Conservation (phyloP, 2,888 invertebrate genomes). For the Polylopha cassiicola region DNA sequence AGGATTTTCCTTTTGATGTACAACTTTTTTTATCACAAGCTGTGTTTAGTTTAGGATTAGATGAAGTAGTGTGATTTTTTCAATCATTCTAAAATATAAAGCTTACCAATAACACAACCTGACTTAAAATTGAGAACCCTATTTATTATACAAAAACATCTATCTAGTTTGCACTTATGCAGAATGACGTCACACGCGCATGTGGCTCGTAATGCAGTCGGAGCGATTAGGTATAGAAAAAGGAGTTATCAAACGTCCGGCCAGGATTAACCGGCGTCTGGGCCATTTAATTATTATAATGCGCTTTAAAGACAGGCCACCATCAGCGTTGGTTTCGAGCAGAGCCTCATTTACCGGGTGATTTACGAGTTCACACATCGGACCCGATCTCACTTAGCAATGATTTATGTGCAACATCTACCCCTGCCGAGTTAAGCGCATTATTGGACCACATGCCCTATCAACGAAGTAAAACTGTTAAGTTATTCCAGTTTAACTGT, state of each 20-base stretch:
- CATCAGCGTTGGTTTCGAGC: conserved; percentile 50
- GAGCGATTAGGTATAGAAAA: conserved; percentile 16
- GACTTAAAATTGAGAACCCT: no score
- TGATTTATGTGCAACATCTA: conserved; percentile 73
- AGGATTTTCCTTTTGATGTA: no score
- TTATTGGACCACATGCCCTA: conserved; percentile 66
- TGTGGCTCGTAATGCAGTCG: no score
- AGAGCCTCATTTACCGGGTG: conserved; percentile 67
- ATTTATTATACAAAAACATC: no score
- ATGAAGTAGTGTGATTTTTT: no score
- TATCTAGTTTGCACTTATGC: no score
- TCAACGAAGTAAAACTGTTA: conserved; percentile 61
- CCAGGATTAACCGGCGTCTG: conserved; percentile 36
- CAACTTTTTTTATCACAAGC: no score
- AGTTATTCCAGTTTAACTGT: conserved; percentile 31
- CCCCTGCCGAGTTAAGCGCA: conserved; percentile 67
- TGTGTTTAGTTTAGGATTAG: no score
- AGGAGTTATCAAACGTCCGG: conserved; percentile 22
- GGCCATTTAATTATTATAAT: conserved; percentile 51
- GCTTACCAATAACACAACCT: no score
- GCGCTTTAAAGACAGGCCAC: conserved; percentile 54
- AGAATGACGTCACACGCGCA: no score
- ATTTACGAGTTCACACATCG: conserved; percentile 75
- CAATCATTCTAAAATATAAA: no score
- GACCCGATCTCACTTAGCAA: conserved; percentile 72